A percentile compares a stretch with the other conserved stretches of the same genome.
phyloP scores from a whole-genome alignment of 2,113 vertebrate species.

The Aegithalos caudatus region DNA sequence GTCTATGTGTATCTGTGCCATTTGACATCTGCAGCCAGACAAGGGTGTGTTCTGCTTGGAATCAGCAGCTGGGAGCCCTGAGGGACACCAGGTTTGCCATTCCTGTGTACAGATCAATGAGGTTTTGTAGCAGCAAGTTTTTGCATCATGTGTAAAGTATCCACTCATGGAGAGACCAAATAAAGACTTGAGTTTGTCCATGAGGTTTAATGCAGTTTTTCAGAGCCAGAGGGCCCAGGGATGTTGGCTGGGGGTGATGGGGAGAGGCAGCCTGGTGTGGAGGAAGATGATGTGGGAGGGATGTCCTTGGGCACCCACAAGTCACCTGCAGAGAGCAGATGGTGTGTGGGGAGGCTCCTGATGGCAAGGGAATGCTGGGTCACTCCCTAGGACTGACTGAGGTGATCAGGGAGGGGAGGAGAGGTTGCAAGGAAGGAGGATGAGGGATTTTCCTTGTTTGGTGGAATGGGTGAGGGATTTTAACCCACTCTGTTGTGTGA shows the following conservation, averaged over 20 bases:
- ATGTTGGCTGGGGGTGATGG: background rate
- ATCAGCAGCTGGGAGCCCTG: background rate
- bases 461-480: background rate
- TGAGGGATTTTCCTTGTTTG: background rate
- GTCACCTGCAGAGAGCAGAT: background rate
- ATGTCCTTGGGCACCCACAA: background rate
- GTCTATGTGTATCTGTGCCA: background rate
- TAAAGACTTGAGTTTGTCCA: background rate
- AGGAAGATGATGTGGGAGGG: background rate
- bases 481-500: background rate
- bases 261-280: background rate
- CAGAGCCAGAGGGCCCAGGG: background rate
- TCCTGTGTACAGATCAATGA: background rate
- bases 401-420: background rate
- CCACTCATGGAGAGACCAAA: background rate
- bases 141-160: background rate
- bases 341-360: background rate
- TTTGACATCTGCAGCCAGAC: background rate
- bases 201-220: background rate
- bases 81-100: fast-evolving
- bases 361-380: background rate
- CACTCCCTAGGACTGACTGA: background rate
- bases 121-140: background rate
- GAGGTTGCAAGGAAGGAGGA: background rate
- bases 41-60: background rate